These are phyloP conservation scores for Vanessa tameamea DNA, from an alignment of 1,140 invertebrate genomes.

Conservation along the genomic window DNA sequence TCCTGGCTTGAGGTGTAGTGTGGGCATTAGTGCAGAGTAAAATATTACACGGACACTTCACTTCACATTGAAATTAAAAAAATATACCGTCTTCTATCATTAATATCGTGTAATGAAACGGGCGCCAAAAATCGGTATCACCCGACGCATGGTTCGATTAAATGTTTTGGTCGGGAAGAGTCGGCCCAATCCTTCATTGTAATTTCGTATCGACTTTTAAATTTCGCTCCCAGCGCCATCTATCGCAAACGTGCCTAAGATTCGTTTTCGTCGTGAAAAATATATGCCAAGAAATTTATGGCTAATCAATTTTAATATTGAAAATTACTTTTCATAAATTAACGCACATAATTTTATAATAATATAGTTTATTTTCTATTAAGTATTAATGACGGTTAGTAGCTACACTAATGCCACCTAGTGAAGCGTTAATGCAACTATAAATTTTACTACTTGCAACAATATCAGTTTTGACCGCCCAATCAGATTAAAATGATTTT, in stretches of 20 bases:
- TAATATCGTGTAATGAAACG: conserved; percentile 53
- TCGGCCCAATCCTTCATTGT: conserved; percentile 32
- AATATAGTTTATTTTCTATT: background rate
- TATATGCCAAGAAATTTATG: background rate
- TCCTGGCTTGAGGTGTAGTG: conserved; percentile 77
- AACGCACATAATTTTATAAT: background rate
- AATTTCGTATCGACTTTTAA: conserved; percentile 54
- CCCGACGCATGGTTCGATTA: conserved; percentile 66
- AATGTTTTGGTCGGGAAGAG: conserved; percentile 64
- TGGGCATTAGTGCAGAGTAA: conserved; percentile 67
- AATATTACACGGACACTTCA: conserved; percentile 55
- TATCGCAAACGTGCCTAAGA: conserved; percentile 13
- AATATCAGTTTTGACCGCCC: conserved; percentile 26
- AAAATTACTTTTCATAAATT: background rate
- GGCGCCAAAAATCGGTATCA: conserved; percentile 68
- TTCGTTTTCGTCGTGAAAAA: background rate
- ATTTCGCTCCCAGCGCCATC: conserved; percentile 48
- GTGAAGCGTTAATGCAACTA: background rate
- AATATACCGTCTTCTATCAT: conserved; percentile 47
- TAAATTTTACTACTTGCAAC: conserved; percentile 20
- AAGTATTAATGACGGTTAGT: background rate
- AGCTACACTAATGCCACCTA: conserved; percentile 35
- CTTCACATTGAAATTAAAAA: conserved; percentile 49
- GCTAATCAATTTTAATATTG: background rate
- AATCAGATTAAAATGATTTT: conserved; percentile 49